Conservation (phyloP, 2,888 invertebrate species). For the Argyresthia goedartella region DNA sequence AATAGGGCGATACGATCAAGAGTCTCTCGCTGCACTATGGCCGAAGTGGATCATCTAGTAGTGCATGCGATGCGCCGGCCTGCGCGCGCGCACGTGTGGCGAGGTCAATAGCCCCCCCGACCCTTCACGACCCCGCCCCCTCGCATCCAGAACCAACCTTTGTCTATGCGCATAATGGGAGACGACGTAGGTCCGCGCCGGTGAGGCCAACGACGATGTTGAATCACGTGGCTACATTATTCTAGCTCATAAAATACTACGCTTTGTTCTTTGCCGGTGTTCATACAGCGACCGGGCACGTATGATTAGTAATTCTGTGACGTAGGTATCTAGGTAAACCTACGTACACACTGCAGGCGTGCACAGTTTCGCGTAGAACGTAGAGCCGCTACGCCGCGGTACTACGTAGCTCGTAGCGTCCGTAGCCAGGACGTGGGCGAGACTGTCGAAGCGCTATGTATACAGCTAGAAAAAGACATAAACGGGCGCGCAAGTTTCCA, state of each 20-base stretch:
- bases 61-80: conserved; percentile 5
- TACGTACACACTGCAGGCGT: no score
- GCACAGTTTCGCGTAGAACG: background rate
- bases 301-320: no score
- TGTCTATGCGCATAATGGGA: conserved; percentile 7
- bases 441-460: background rate
- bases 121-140: background rate
- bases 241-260: background rate
- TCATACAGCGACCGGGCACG: no score
- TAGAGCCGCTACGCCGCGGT: background rate
- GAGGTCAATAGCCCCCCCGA: conserved; percentile 37
- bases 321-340: no score
- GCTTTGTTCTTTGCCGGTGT: no score
- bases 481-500: conserved; percentile 2
- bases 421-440: background rate
- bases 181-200: no score
- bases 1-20: no score
- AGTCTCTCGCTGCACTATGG: no score
- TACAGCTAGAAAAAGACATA: background rate
- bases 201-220: background rate
- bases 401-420: conserved; percentile 1
- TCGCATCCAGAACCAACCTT: conserved; percentile 9
- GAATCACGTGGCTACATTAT: background rate
- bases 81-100: conserved; percentile 32
- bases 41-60: no score